Base-by-base conservation (phyloP, 2,888 invertebrate genomes). In the Conops quadrifasciatus region DNA sequence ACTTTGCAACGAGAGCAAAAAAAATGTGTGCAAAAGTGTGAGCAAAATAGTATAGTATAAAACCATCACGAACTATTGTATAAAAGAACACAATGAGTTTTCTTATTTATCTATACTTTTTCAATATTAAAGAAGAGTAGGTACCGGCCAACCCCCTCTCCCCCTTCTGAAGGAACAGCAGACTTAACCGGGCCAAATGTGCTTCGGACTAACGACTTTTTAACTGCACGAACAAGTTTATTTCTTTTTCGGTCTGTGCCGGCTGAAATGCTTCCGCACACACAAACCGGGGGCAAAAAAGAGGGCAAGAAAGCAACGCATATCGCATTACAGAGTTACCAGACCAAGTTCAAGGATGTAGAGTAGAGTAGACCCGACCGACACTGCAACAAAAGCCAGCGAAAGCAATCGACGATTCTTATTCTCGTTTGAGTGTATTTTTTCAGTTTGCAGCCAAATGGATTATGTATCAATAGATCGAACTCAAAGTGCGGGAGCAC, bases 161-260 rank as follows among this genome's bases (percentile, higher is more conserved):
- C 21, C 43, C 43, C 16, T n/a, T 15, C 3, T 36, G 21, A 45
- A 15, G 26, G 51, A 51, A 36, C 9, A 19, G 51, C 65, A 65
- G 36, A 65, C 53, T 65, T 65, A 66, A 66, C 66, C 24, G 26
- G 15, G 21, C 67, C 60, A 59, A 68, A 47, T 68, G 67, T 70
- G 65, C 47, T 28, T 58, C 59, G 51, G 49, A 70, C 70, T 70
- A 70, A 70, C 70, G 70, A 65, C 70, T 70, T 64, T 70, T 70
- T 70, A 70, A 70, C 71, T 66, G 66, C 45, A 51, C 30, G 66
- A 71, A 71, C 49, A 49, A 49, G 30, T 70, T 60, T 71, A 49
- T 58, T 65, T 65, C 28, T 65, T 66, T 30, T 59, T 21, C 16
- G 60, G 16, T n/a, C 47, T 21, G 7, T 49, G 21, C 59, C 49